These are phyloP conservation scores for Murina feae DNA, from an alignment of 2,113 vertebrate species.

Conservation along the genomic window DNA sequence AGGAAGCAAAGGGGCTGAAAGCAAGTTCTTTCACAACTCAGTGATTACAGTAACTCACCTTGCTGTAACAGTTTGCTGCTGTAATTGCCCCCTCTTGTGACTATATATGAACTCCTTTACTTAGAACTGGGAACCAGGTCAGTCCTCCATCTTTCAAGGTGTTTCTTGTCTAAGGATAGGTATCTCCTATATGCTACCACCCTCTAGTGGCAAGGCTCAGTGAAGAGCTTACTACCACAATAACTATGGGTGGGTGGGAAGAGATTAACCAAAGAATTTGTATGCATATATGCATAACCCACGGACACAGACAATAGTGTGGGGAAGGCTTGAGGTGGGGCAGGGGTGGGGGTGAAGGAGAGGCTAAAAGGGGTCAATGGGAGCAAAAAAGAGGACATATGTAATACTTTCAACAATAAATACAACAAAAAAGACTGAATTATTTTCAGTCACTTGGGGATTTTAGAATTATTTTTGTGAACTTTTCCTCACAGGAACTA, in stretches of 20 bases:
- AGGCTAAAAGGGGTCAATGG: no score
- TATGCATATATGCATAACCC: no score
- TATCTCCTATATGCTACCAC: background rate
- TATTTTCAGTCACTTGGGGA: background rate
- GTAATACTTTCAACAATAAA: no score
- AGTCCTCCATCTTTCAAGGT: background rate
- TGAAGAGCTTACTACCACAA: background rate
- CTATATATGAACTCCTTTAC: background rate
- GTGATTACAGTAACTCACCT: fast-evolving
- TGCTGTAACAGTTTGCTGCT: background rate
- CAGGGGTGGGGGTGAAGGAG: no score
- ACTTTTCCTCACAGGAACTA: background rate
- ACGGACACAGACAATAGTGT: no score
- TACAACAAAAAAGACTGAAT: background rate
- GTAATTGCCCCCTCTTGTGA: background rate
- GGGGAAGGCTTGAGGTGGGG: no score
- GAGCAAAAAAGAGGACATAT: no score
- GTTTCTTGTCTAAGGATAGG: background rate
- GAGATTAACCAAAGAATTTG: no score
- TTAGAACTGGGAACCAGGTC: background rate
- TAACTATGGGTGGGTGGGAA: background rate
- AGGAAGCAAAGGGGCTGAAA: background rate
- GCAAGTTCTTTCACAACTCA: background rate
- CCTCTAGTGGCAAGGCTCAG: background rate
- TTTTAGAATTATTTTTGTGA: background rate